Percentiles rank a stretch among this genome's conserved stretches.
phyloP scores from a whole-genome alignment of 2,797 vertebrate species.

The Protosalanx chinensis region DNA sequence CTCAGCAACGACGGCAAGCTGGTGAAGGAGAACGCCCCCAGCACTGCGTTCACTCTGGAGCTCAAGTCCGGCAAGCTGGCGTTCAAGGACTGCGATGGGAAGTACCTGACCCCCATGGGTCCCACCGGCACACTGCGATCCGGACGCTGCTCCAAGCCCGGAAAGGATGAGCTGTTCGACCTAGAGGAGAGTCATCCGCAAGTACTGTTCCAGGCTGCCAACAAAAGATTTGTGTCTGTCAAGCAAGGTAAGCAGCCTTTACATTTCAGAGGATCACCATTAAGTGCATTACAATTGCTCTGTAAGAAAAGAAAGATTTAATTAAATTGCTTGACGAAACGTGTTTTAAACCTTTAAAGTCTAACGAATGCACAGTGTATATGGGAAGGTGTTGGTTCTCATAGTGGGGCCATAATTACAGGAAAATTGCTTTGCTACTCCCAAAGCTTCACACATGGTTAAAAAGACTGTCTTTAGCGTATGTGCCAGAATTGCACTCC shows the following conservation, averaged over 20 bases:
- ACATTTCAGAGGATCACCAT: background rate
- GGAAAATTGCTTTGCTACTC: too few species aligned
- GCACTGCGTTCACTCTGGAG: slow-evolving; percentile 86
- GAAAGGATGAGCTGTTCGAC: slow-evolving; percentile 96
- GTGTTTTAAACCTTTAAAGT: background rate
- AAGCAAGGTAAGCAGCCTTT: slow-evolving; percentile 83
- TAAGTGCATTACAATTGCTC: background rate
- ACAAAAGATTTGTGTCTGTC: slow-evolving; percentile 91
- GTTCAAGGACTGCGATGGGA: slow-evolving; percentile 92
- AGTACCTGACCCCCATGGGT: slow-evolving; percentile 87
- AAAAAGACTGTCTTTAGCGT: too few species aligned
- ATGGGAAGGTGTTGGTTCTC: too few species aligned
- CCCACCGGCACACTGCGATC: slow-evolving; percentile 87
- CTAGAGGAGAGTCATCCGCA: slow-evolving; percentile 96
- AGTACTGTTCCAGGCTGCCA: slow-evolving; percentile 89
- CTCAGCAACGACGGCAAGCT: slow-evolving; percentile 87
- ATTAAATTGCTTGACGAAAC: background rate
- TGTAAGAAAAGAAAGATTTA: background rate
- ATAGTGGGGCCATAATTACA: too few species aligned
- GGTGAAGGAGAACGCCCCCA: slow-evolving; percentile 78
- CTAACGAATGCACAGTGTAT: too few species aligned
- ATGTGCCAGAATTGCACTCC: too few species aligned
- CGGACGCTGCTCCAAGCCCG: slow-evolving; percentile 86
- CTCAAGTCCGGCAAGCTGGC: slow-evolving; percentile 91
- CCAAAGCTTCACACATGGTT: too few species aligned